Evolutionary conservation across 2,113 vertebrate species (phyloP).

Genomic region (Cyprinodon variegatus): DNA sequence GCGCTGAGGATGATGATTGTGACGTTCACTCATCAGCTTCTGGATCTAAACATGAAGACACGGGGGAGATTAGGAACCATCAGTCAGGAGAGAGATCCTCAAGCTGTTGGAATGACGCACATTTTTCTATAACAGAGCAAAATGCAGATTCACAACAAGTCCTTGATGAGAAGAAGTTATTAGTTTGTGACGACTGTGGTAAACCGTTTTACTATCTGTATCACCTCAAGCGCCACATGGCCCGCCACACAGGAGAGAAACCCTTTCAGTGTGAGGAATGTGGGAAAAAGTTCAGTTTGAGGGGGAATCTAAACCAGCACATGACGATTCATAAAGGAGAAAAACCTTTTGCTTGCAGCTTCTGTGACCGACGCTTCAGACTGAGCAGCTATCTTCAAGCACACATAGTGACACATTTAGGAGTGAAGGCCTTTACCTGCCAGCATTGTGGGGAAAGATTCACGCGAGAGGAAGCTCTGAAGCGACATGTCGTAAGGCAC

Average conservation of each 20-base stretch:
- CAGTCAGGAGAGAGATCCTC: neutral
- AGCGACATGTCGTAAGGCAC: neutral
- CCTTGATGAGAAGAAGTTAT: too few relatives aligned
- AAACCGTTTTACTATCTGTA: conserved; percentile 3
- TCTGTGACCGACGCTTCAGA: neutral
- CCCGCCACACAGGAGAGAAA: conserved; percentile 9
- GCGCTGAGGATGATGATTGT: neutral
- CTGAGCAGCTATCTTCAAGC: neutral
- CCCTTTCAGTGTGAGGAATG: conserved; percentile 15
- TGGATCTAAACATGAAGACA: too few relatives aligned
- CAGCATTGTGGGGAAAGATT: conserved; percentile 1
- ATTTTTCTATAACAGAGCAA: neutral
- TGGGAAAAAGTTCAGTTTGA: conserved; percentile 8
- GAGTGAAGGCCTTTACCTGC: neutral
- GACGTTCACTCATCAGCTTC: too few relatives aligned
- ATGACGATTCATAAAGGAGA: conserved; percentile 20
- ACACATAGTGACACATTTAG: neutral
- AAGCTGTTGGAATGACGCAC: too few relatives aligned
- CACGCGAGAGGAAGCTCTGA: neutral
- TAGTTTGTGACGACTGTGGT: conserved; percentile 8
- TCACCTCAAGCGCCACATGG: neutral
- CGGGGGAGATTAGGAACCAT: neutral
- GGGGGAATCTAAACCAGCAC: conserved; percentile 15
- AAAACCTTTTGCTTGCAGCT: conserved; percentile 13
- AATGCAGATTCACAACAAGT: neutral